phyloP scores from a whole-genome alignment of 2,888 invertebrate genomes.

The Ischnus inquisitorius region DNA sequence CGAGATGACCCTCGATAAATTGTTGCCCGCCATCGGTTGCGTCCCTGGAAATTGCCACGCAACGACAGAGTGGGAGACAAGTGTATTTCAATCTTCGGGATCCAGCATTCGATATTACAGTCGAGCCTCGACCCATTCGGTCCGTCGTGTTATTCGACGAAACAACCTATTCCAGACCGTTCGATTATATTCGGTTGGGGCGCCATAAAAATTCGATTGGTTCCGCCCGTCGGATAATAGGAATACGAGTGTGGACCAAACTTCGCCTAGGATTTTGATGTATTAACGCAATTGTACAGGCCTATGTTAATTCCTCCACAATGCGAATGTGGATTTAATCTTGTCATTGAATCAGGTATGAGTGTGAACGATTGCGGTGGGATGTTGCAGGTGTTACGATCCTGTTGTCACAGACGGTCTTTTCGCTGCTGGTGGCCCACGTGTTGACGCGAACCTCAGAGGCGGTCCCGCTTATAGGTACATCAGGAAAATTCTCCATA shows the following conservation, averaged over 20 bases:
- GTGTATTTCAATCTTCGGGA: background rate
- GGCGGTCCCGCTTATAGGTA: conserved; percentile 99
- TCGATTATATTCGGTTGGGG: no score
- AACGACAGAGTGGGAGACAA: conserved; percentile 9
- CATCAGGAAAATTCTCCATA: conserved; percentile 73
- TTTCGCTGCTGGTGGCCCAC: conserved; percentile 99
- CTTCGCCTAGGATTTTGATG: conserved; percentile 8
- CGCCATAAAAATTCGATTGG: no score
- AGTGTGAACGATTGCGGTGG: conserved; percentile 86
- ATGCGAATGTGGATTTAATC: conserved; percentile 29
- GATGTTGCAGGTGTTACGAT: conserved; percentile 99
- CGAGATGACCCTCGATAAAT: conserved; percentile 2
- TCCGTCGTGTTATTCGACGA: no score
- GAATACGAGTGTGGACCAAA: conserved; percentile 5
- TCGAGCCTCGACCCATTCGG: no score
- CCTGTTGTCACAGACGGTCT: conserved; percentile 99
- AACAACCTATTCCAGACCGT: no score
- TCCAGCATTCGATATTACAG: background rate
- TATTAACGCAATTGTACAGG: background rate
- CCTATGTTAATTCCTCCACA: background rate
- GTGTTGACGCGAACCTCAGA: conserved; percentile 99
- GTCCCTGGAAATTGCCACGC: background rate
- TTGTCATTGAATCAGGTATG: conserved; percentile 83
- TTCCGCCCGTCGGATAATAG: no score
- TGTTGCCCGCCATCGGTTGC: background rate